Base-by-base conservation (phyloP, 2,797 vertebrate species). In the Podarcis siculus region DNA sequence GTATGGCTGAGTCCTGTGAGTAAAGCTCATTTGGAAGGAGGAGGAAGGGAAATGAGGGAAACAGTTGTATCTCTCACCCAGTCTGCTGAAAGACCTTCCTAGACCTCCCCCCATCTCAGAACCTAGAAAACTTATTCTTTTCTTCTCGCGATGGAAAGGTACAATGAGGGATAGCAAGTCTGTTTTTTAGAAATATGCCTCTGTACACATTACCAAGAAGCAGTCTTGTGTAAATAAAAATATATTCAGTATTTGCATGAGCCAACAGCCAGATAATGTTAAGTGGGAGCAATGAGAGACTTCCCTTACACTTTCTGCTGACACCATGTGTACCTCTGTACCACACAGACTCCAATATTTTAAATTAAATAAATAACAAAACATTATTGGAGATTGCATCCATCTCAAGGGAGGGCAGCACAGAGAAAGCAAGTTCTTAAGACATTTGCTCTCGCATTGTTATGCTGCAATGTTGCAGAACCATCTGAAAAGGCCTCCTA, bases 401-500 rank as follows among this genome's bases (percentile, higher is more conserved):
- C 35, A 76, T 71, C 39, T 45, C 42, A 4, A 35, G 21, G 25
- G 21, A 72, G 42, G 19, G 45, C 45, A 39, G 15, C 9, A 27
- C 58, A 17, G 5, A 13, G 21, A 19, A 58, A 13, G 12, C 39
- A 75, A 35, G 5, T 87, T 7, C 13, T 0, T 58, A 81, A 72
- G 25, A 75, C 88, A 87, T 15, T 35, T 27, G 15, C 39, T 45
- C 15, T 79, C 15, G 45, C 61, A 71, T 49, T 13, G 49, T 49
- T 61, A 90, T 49, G 80, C 67, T 90, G 83, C 73, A 27, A 61
- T 45, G 19, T 37, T 77, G 71, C 1, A 49, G 87, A 90, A 55
- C 66, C 75, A 92, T 72, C 91, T 76, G 76, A 89, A 90, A 78
- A 92, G 86, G 84, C 6, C 76, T 84, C 67, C 7, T 85, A 92